phyloP scores from a whole-genome alignment of 2,888 invertebrate genomes.

The Drosophila putrida region DNA sequence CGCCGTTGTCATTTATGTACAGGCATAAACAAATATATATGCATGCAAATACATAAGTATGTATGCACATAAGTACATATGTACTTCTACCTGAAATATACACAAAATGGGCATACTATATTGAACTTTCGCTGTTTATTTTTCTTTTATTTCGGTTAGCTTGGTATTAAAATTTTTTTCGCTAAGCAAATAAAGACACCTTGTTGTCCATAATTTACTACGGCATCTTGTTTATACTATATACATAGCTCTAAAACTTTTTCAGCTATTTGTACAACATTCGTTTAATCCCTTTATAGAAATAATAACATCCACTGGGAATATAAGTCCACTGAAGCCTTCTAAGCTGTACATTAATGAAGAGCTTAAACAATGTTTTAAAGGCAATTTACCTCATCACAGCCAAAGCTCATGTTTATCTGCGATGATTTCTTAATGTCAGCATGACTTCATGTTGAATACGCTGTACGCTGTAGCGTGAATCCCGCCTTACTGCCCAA shows the following conservation, averaged over 20 bases:
- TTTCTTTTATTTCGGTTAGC: too few relatives aligned
- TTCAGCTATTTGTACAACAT: constrained; percentile 18
- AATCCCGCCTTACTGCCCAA: background rate
- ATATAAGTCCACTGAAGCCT: constrained; percentile 53
- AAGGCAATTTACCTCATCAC: constrained; percentile 8
- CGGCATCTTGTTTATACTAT: too few relatives aligned
- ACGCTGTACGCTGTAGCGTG: too few relatives aligned
- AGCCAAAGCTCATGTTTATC: background rate
- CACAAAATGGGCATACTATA: too few relatives aligned
- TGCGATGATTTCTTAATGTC: constrained; percentile 10
- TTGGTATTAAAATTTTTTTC: too few relatives aligned
- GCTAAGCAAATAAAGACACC: background rate
- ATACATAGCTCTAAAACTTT: too few relatives aligned
- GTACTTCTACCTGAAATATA: too few relatives aligned
- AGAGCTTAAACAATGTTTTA: constrained; percentile 12
- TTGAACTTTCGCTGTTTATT: too few relatives aligned
- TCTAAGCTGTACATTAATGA: constrained; percentile 50
- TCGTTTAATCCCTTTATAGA: constrained; percentile 62
- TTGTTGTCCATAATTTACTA: too few relatives aligned
- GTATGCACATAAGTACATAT: too few relatives aligned
- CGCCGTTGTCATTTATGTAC: constrained; percentile 8
- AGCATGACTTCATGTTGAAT: constrained; percentile 14
- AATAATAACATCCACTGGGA: constrained; percentile 54
- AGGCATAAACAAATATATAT: background rate
- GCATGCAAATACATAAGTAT: background rate